Evolutionary conservation across 2,797 vertebrate genomes (phyloP), one percentile per base, ranked within the genome.

Genomic region (Galagoides demidoff): DNA sequence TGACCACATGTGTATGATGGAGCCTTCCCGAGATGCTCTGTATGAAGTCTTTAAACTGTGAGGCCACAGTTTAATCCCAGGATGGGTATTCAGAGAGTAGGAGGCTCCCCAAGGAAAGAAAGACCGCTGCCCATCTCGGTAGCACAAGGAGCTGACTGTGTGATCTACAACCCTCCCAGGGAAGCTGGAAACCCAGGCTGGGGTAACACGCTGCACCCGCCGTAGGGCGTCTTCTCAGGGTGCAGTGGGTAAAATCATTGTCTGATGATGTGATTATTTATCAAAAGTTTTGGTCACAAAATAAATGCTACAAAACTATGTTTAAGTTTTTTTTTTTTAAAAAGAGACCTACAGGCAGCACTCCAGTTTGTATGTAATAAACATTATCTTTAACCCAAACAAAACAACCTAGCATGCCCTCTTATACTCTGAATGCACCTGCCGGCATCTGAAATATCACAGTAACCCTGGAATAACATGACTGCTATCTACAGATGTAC

Each of bases 261-360:
- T 29, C 64, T 90, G 68, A 70, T 77, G 71, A 57, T 59, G 68
- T 14, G 4, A 0, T 29, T 34, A 52, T 76, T 57, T 37, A 6
- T 59, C 76, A 85, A 78, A 71, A 49, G 76, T 61, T 70, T 71
- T 8, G 78, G 16, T 92, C 37, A 23, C 57, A 78, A 84, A 97
- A 70, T 59, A 85, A 66, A 74, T 70, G 37, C 83, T 39, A 19
- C 6, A 25, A 52, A 86, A 63, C 39, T 27, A 3, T 29, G 29
- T 45, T 63, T 64, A 88, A 73, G 31, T 27, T 87, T 68, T 52
- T 84, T 71, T 94, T 81, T 94, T 70, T 66, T 3, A 43, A 16
- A 52, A 52, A 52, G 90, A 73, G 49, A 25, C 19, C 63, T 74
- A 27, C 1, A 2, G 23, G 31, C 52, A 79, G 45, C 39, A 29